Base-by-base conservation (phyloP, 2,113 vertebrate genomes). In the Reinhardtius hippoglossoides region DNA sequence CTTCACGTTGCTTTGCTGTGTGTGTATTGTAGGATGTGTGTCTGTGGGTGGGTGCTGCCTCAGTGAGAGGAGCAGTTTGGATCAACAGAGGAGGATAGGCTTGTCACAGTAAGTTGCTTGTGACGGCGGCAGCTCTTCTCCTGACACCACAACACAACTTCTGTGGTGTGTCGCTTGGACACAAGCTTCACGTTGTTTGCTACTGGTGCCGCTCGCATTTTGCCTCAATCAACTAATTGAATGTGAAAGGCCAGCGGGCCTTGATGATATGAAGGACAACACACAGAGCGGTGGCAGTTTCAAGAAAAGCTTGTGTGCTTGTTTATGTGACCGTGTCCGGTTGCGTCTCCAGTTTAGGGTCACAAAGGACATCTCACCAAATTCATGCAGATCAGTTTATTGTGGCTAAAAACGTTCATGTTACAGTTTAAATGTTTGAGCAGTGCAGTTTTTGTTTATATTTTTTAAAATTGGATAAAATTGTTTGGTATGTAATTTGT, bases 181-280 rank as follows among this genome's bases (percentile, higher is more conserved):
- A 88, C 86, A 83, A 85, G 89, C 89, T 87, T 80, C 78, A 61
- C 76, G 68, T 89, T 89, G 89, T 93, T 89, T 90, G 87, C 91
- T 86, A 86, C 88, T 88, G 91, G 89, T 94, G 92, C 87, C 86
- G 81, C 91, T 92, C 89, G 88, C 87, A 71, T 93, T 94, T 92
- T 85, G 84, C 92, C 89, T 93, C 94, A 91, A 92, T 95, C 91
- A 94, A 75, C 90, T 94, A 93, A 95, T 93, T 93, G 87, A 86
- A 94, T 92, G 88, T 93, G 93, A 95, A 89, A 91, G 86, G 85
- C 92, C 81, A 61, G 88, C 46, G 81, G 89, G 83, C 84, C 84
- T 87, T 85, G 74, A 88, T 89, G 87, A 92, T 85, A 76, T 87
- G 87, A 93, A 92, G 91, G 91, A 92, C 90, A 88, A 87, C 88